phyloP scores from a whole-genome alignment of 2,113 vertebrate species.

The Calidris pugnax region DNA sequence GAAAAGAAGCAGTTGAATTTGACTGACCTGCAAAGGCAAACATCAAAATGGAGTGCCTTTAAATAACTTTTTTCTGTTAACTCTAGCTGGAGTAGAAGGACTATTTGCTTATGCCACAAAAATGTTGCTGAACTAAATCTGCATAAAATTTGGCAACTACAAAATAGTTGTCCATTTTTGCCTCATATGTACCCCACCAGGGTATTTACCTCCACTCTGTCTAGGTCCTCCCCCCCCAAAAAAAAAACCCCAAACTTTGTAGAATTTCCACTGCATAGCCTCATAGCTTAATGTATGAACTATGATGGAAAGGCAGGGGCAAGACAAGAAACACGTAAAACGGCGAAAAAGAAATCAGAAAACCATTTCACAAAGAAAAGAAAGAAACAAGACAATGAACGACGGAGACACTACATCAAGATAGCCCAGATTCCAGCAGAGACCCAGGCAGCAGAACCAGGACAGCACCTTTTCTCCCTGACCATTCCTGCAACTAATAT shows the following conservation, averaged over 20 bases:
- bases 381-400: not conserved
- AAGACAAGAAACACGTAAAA: not conserved
- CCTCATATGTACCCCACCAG: not conserved
- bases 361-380: not conserved
- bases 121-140: not conserved
- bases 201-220: not conserved
- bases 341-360: not conserved
- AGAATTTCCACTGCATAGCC: not conserved
- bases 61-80: not conserved
- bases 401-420: accelerated
- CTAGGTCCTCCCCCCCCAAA: not conserved
- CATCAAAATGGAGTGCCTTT: not conserved
- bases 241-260: not conserved
- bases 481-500: not conserved
- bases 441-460: not conserved
- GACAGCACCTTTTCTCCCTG: not conserved
- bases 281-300: not conserved
- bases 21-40: not conserved
- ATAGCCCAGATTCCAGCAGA: not conserved
- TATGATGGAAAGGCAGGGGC: not conserved
- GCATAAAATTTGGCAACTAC: not conserved
- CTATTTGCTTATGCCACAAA: not conserved
- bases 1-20: not conserved
- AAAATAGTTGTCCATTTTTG: not conserved
- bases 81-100: not conserved